Percentiles rank a stretch among this genome's conserved stretches.
phyloP scores from a whole-genome alignment of 2,797 vertebrate genomes.

The Gymnopithys bicolor region DNA sequence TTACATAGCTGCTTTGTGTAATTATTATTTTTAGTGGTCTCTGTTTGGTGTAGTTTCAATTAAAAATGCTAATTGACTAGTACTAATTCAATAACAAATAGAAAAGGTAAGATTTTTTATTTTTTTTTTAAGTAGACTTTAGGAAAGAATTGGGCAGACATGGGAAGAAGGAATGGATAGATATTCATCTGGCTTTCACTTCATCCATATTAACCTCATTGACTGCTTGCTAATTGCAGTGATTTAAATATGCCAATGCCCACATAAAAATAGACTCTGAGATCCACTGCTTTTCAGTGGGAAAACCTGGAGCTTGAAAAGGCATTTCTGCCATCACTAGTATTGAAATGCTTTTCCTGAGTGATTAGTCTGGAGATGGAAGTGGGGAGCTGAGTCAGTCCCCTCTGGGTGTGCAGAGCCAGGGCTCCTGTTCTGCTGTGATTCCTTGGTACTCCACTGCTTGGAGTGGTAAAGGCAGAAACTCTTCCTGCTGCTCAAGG shows the following conservation, averaged over 20 bases:
- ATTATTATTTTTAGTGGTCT: slow-evolving; percentile 29
- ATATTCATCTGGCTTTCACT: not conserved
- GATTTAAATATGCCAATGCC: not conserved
- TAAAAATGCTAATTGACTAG: not conserved
- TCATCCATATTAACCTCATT: not conserved
- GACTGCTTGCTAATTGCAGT: not conserved
- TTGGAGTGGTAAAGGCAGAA: not conserved
- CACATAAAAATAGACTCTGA: not conserved
- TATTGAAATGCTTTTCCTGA: not conserved
- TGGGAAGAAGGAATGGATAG: not conserved
- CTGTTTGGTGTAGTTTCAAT: not conserved
- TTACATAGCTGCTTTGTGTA: not conserved
- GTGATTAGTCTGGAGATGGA: not conserved
- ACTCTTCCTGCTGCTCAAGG: not conserved
- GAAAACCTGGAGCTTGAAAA: not conserved
- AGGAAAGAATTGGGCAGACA: accelerated
- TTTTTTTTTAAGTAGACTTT: not conserved
- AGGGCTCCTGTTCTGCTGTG: not conserved
- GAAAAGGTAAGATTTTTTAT: not conserved
- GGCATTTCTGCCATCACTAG: not conserved
- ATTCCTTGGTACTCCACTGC: not conserved
- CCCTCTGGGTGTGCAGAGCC: not conserved
- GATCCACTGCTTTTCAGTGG: not conserved
- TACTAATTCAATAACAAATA: not conserved
- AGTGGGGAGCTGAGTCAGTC: not conserved